A percentile compares a stretch with the other conserved stretches of the same genome.
Conservation (phyloP, 2,113 vertebrate species). For the Pimephales promelas region DNA sequence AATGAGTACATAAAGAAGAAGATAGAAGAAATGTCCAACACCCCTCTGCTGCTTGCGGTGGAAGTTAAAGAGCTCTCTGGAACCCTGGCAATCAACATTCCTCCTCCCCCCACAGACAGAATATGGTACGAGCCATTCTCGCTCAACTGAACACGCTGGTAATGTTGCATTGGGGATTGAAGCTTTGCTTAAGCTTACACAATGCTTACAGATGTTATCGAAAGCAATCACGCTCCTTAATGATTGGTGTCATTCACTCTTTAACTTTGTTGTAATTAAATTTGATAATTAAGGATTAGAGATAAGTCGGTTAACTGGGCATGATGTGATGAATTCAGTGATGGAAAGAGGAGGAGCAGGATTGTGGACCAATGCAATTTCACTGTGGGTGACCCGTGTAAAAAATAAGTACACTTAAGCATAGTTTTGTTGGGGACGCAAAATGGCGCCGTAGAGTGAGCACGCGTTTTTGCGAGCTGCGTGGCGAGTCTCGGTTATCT, state of each 20-base stretch:
- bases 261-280: slow-evolving; percentile 18
- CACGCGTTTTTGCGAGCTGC: no score
- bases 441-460: no score
- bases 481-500: no score
- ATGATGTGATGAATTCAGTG: neutral
- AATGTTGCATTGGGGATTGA: slow-evolving; percentile 3
- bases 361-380: neutral
- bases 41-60: slow-evolving; percentile 82
- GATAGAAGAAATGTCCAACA: slow-evolving; percentile 91
- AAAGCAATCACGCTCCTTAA: slow-evolving; percentile 9
- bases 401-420: neutral
- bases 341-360: neutral
- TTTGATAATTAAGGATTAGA: slow-evolving; percentile 5
- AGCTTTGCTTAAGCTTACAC: slow-evolving; percentile 35
- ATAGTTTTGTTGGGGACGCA: no score
- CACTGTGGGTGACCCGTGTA: no score
- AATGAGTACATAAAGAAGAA: slow-evolving; percentile 91
- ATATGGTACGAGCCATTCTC: slow-evolving; percentile 78
- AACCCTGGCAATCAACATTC: slow-evolving; percentile 81
- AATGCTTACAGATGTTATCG: neutral
- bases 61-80: slow-evolving; percentile 87
- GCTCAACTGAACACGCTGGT: neutral
- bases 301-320: neutral
- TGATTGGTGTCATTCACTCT: slow-evolving; percentile 11
- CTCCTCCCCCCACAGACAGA: slow-evolving; percentile 84